A percentile compares a stretch with the other conserved stretches of the same genome.
These are phyloP conservation scores for Holotrichia oblita DNA, from an alignment of 1,140 invertebrate species.

Conservation along the genomic window DNA sequence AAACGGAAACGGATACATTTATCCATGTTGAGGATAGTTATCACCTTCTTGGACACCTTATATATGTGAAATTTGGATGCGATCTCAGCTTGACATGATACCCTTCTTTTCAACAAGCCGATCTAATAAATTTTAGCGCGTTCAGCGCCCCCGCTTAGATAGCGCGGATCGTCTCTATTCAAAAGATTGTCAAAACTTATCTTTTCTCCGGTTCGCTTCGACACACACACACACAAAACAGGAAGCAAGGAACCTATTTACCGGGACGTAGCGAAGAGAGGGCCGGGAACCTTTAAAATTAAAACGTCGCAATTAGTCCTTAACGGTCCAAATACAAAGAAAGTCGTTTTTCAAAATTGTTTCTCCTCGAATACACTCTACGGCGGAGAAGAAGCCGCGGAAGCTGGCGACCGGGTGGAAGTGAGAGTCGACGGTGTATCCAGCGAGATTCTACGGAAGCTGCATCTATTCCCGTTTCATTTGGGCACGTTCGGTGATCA, in stretches of 20 bases:
- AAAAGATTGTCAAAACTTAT: slow-evolving; percentile 56
- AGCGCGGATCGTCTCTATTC: too few relatives aligned
- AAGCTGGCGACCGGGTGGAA: background rate
- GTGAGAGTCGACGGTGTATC: too few relatives aligned
- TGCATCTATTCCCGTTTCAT: too few relatives aligned
- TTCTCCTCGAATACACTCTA: slow-evolving; percentile 50
- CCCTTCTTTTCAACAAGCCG: too few relatives aligned
- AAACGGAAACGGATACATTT: too few relatives aligned
- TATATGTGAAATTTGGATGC: too few relatives aligned
- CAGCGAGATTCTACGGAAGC: too few relatives aligned
- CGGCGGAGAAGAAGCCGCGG: background rate
- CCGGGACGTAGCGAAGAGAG: background rate
- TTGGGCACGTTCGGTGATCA: background rate
- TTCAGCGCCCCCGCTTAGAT: too few relatives aligned
- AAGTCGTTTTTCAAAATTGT: slow-evolving; percentile 62
- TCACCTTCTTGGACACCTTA: too few relatives aligned
- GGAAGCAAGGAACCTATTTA: background rate
- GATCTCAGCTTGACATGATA: too few relatives aligned
- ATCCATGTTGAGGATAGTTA: too few relatives aligned
- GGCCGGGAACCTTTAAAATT: slow-evolving; percentile 52
- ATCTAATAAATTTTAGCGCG: too few relatives aligned
- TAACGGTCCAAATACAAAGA: slow-evolving; percentile 59
- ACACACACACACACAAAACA: background rate
- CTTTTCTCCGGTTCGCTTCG: slow-evolving; percentile 30
- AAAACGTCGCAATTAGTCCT: slow-evolving; percentile 60